Percentiles rank a stretch among this genome's conserved stretches.
phyloP scores from a whole-genome alignment of 2,888 invertebrate species.

The Drosophila dives region DNA sequence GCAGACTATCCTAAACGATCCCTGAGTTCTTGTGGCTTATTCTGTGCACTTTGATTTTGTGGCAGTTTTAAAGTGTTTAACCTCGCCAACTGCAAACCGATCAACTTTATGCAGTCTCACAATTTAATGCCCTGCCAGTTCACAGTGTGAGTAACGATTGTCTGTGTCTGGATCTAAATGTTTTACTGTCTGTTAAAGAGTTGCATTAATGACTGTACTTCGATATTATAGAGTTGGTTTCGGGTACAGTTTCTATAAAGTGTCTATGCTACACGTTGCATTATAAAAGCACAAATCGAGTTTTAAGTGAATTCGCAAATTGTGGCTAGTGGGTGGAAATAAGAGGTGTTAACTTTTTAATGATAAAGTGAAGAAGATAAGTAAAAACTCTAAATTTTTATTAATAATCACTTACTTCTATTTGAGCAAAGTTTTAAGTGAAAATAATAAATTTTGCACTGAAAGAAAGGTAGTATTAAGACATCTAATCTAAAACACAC shows the following conservation, averaged over 20 bases:
- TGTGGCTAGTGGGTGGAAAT: conserved; percentile 3
- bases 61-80: conserved; percentile 74
- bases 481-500: neutral
- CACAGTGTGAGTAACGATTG: conserved; percentile 1
- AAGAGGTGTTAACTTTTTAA: neutral
- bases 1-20: neutral
- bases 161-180: conserved; percentile 9
- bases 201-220: conserved; percentile 52
- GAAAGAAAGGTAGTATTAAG: neutral
- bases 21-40: neutral
- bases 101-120: conserved; percentile 58
- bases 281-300: conserved; percentile 10
- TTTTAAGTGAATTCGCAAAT: conserved; percentile 15
- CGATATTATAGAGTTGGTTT: conserved; percentile 29
- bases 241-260: conserved; percentile 4
- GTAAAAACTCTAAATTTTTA: neutral
- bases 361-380: neutral
- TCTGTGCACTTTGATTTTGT: conserved; percentile 67
- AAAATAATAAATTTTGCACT: neutral
- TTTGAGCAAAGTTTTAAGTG: neutral
- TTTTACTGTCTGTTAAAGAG: conserved; percentile 42
- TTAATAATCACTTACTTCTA: neutral
- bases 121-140: conserved; percentile 58
- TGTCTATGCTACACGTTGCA: conserved; percentile 13
- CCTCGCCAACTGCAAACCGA: conserved; percentile 38